Evolutionary conservation across 2,888 invertebrate genomes (phyloP), one percentile per base, ranked within the genome.

Genomic region (Drosophila meridionalis): DNA sequence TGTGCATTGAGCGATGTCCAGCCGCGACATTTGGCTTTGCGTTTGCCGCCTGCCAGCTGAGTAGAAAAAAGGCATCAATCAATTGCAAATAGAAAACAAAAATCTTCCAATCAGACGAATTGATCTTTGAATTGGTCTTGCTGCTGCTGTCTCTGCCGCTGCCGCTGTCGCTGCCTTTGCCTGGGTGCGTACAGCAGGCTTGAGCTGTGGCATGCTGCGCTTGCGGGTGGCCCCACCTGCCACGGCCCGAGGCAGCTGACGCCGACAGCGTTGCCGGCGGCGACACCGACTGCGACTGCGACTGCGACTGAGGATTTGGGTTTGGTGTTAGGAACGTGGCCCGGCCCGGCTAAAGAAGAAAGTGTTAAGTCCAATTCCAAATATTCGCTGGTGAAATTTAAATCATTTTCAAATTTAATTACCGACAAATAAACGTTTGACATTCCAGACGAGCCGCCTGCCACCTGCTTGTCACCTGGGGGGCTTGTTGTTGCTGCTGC

Each of bases 371-470:
- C 81, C 83, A 81, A 89, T 87, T 89, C 67, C 73, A 87, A 87
- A 83, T 85, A 87, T 85, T 80, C 71, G 76, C 82, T 67, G 86
- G 90, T 89, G 87, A 87, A 87, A 87, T 87, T 87, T 86, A 89
- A 87, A 89, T 87, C 86, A 88, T 89, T 89, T 88, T 89, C 74
- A 87, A 89, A 87, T 87, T 87, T 87, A 87, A 87, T 87, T 87
- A 86, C 87, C 82, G 58, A 73, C 88, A 85, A 87, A 83, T 85
- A 86, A 87, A 85, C 83, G 84, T 83, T 89, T 87, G 86, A 85
- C 89, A 85, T 85, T 85, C 88, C 89, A 67, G 73, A 69, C 77
- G 71, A 69, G 74, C 65, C 82, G 76, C 50, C 64, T 69, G 82
- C 72, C 73, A 69, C 73, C 68, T 77, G 69, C 59, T 69, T 78